phyloP scores from a whole-genome alignment of 2,113 vertebrate genomes.

The Heterocephalus glaber region DNA sequence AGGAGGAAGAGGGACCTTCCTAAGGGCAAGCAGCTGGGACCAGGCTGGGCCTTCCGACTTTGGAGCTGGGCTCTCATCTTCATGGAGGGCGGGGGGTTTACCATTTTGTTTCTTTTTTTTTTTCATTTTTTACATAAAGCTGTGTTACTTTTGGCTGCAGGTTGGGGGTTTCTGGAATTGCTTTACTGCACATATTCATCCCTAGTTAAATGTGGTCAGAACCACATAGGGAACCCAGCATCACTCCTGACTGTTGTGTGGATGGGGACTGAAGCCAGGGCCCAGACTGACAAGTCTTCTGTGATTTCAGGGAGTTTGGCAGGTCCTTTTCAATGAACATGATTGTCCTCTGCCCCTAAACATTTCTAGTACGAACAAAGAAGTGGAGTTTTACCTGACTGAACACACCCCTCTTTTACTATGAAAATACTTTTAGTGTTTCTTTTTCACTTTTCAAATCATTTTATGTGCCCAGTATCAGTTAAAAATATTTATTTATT shows the following conservation, averaged over 20 bases:
- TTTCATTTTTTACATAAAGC: not conserved
- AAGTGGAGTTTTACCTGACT: not conserved
- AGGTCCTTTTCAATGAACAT: not conserved
- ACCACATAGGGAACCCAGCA: no score
- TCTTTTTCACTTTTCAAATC: not conserved
- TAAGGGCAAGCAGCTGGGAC: not conserved
- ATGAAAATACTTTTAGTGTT: not conserved
- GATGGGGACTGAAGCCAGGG: not conserved
- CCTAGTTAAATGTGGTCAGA: not conserved
- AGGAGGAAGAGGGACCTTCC: not conserved
- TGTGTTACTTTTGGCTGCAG: not conserved
- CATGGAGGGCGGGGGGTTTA: not conserved
- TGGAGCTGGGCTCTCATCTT: not conserved
- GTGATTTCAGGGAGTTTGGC: not conserved
- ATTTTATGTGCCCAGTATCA: not conserved
- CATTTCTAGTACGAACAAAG: not conserved
- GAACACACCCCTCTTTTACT: not conserved
- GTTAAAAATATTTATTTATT: not conserved
- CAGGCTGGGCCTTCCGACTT: not conserved
- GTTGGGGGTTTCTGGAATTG: slow-evolving; percentile 26
- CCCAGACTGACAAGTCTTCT: not conserved
- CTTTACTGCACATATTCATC: not conserved
- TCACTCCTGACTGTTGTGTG: not conserved
- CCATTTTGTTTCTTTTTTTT: not conserved
- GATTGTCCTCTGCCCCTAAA: not conserved